Percentiles rank a stretch among this genome's conserved stretches.
phyloP scores from a whole-genome alignment of 1,140 invertebrate genomes.

The Cecropterus lyciades region DNA sequence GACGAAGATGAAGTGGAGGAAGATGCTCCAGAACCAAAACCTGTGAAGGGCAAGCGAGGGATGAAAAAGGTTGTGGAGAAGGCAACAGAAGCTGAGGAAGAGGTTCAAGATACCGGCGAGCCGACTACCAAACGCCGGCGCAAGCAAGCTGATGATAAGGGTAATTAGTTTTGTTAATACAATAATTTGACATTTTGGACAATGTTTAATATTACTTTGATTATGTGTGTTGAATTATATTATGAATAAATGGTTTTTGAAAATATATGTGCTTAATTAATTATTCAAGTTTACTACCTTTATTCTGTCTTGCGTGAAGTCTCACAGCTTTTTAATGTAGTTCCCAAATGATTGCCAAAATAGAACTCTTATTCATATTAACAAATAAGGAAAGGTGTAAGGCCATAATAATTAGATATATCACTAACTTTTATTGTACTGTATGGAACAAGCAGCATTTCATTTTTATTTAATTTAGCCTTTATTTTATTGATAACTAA shows the following conservation, averaged over 20 bases:
- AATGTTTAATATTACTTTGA: slow-evolving; percentile 65
- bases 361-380: too few species aligned
- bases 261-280: slow-evolving; percentile 61
- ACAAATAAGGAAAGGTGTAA: too few species aligned
- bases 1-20: slow-evolving; percentile 58
- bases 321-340: neutral
- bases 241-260: slow-evolving; percentile 73
- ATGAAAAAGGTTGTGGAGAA: slow-evolving; percentile 60
- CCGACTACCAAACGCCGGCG: slow-evolving; percentile 64
- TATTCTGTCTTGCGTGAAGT: slow-evolving; percentile 31
- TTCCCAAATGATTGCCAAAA: too few species aligned
- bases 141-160: slow-evolving; percentile 71
- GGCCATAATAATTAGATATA: too few species aligned
- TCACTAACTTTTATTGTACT: too few species aligned
- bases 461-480: too few species aligned
- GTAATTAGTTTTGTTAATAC: slow-evolving; percentile 70
- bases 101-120: slow-evolving; percentile 62
- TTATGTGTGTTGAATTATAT: slow-evolving; percentile 68
- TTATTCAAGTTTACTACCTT: slow-evolving; percentile 61
- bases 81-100: slow-evolving; percentile 50
- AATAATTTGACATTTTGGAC: slow-evolving; percentile 50
- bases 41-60: slow-evolving; percentile 61
- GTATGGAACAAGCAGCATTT: too few species aligned
- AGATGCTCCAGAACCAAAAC: slow-evolving; percentile 52
- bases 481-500: too few species aligned